Percentiles rank a stretch among this genome's conserved stretches.
These are phyloP conservation scores for Delphinapterus leucas DNA, from an alignment of 2,113 vertebrate species.

Conservation along the genomic window DNA sequence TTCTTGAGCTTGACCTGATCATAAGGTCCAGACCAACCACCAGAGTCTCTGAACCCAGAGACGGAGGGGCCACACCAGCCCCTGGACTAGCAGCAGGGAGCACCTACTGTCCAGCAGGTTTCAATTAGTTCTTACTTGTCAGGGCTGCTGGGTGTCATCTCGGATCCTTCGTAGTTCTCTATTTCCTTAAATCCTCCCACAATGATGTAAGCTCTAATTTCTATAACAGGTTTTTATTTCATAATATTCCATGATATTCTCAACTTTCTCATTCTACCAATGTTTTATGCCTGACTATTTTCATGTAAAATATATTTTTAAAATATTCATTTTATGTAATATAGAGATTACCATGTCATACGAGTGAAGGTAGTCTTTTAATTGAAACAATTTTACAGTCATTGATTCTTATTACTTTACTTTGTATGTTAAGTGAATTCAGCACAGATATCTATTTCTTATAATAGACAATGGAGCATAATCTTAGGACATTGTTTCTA, in stretches of 20 bases:
- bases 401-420: neutral
- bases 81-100: rapidly evolving
- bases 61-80: rapidly evolving
- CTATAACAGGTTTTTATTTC: neutral
- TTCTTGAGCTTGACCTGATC: neutral
- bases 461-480: neutral
- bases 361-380: neutral
- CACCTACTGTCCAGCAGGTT: neutral
- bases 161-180: neutral
- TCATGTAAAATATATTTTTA: neutral
- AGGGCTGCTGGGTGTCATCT: rapidly evolving
- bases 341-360: neutral
- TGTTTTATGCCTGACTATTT: neutral
- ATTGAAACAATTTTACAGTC: neutral
- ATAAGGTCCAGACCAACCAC: neutral
- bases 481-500: neutral
- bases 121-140: neutral
- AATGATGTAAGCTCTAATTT: neutral
- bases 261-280: neutral
- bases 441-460: neutral
- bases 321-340: neutral
- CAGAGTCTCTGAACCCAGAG: neutral
- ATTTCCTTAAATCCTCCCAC: neutral
- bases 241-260: neutral
- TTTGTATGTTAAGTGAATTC: neutral